Conservation (phyloP, 2,888 invertebrate genomes). For the Parnassius mnemosyne region DNA sequence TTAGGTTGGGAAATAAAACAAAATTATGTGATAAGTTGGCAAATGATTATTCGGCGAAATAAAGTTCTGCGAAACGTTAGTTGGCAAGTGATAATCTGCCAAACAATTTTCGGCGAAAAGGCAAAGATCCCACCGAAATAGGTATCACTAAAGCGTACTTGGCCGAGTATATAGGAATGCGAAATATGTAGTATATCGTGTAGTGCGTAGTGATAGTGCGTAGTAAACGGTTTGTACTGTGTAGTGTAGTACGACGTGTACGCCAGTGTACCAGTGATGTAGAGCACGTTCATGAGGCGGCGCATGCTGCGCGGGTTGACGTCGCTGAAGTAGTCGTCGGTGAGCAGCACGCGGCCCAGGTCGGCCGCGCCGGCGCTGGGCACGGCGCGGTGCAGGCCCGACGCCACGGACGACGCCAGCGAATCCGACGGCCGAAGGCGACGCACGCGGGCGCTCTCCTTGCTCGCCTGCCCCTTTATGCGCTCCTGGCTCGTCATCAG, state of each 20-base stretch:
- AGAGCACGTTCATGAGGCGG: slow-evolving; percentile 97
- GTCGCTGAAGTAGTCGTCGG: slow-evolving; percentile 99
- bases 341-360: slow-evolving; percentile 90
- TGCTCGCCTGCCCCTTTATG: slow-evolving; percentile 83
- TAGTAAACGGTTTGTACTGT: no score
- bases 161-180: no score
- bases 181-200: background rate
- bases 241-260: background rate
- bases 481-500: slow-evolving; percentile 92
- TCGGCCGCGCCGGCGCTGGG: slow-evolving; percentile 83
- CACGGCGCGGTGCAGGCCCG: slow-evolving; percentile 86
- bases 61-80: no score
- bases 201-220: no score
- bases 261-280: slow-evolving; percentile 87
- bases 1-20: no score
- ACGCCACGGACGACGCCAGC: slow-evolving; percentile 94
- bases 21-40: no score
- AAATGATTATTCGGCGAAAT: no score
- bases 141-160: no score
- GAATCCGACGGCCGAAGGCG: slow-evolving; percentile 92
- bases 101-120: no score
- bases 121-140: no score
- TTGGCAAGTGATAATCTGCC: no score
- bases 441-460: slow-evolving; percentile 83
- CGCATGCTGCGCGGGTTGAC: slow-evolving; percentile 98